phyloP scores from a whole-genome alignment of 2,113 vertebrate genomes.

The Phocoena phocoena region DNA sequence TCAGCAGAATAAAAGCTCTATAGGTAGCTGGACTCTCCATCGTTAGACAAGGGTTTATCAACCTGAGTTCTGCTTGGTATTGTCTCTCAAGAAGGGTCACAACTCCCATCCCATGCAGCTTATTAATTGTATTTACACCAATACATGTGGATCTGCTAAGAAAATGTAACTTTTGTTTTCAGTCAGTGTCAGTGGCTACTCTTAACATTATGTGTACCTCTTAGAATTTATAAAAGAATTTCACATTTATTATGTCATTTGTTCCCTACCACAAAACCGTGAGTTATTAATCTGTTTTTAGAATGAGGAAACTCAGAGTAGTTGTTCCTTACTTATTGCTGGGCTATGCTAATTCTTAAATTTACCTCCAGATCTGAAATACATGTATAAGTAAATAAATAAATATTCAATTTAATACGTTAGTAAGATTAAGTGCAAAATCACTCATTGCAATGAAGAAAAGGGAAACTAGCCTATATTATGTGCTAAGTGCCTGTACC shows the following conservation, averaged over 20 bases:
- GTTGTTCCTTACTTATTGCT: not conserved
- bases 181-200: not conserved
- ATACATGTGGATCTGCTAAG: not conserved
- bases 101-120: not conserved
- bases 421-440: not conserved
- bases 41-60: not conserved
- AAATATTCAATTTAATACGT: not conserved
- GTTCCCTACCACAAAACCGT: not conserved
- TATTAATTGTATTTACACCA: not conserved
- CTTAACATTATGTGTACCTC: not conserved
- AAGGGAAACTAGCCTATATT: not conserved
- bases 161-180: constrained; percentile 25
- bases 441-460: not conserved
- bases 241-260: not conserved
- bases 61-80: not conserved
- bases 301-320: not conserved
- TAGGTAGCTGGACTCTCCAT: not conserved
- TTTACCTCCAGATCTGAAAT: not conserved
- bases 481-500: not conserved
- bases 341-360: not conserved
- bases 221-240: constrained; percentile 37
- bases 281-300: constrained; percentile 19
- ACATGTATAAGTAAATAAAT: not conserved
- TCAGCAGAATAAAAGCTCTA: not conserved
- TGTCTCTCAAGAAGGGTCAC: not conserved